phyloP scores from a whole-genome alignment of 2,113 vertebrate genomes.

The Ophiodon elongatus region DNA sequence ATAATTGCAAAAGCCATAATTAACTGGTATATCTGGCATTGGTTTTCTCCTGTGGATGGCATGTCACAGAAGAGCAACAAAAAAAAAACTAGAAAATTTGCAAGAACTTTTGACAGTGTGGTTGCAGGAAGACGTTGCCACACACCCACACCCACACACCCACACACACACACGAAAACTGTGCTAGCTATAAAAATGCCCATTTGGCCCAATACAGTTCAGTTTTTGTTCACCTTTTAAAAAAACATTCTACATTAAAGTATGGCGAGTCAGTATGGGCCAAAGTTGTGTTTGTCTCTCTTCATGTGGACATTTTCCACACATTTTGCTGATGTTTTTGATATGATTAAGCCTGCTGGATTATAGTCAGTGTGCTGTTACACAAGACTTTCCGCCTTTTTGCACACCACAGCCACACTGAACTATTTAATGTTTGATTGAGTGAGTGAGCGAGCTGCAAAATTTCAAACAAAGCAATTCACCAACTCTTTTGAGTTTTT shows the following conservation, averaged over 20 bases:
- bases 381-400: neutral
- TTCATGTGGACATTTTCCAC: neutral
- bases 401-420: neutral
- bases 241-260: neutral
- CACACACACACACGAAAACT: no score
- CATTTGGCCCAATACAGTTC: no score
- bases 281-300: neutral
- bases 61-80: neutral
- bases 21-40: conserved; percentile 12
- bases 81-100: neutral
- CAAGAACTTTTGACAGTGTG: no score
- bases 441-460: conserved; percentile 15
- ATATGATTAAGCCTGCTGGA: neutral
- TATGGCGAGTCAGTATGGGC: neutral
- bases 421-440: neutral
- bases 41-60: neutral
- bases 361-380: neutral
- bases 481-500: conserved; percentile 1
- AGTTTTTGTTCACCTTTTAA: no score
- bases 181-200: no score
- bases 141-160: no score
- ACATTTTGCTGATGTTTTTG: no score
- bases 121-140: no score
- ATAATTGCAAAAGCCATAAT: conserved; percentile 40
- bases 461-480: neutral